phyloP scores from a whole-genome alignment of 2,113 vertebrate genomes.

The Turdus rufiventris region DNA sequence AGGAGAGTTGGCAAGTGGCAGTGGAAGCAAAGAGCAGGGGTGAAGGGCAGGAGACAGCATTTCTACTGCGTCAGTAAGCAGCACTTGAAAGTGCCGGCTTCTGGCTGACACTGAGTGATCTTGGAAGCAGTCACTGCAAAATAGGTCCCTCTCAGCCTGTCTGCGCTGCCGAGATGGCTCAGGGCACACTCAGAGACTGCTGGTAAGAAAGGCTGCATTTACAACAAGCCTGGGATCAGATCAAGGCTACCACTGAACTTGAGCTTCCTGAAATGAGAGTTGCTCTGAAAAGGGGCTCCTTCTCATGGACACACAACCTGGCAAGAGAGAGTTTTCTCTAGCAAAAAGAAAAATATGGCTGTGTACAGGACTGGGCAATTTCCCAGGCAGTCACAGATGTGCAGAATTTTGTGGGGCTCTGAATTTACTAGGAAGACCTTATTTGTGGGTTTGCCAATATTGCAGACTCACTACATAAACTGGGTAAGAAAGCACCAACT shows the following conservation, averaged over 20 bases:
- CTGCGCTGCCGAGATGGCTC: slow-evolving; percentile 29
- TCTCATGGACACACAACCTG: background rate
- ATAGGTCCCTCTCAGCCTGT: slow-evolving; percentile 50
- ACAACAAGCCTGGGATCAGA: slow-evolving; percentile 51
- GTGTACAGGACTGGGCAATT: background rate
- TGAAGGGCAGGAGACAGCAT: slow-evolving; percentile 56
- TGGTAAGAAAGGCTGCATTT: slow-evolving; percentile 61
- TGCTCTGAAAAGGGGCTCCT: slow-evolving; percentile 39
- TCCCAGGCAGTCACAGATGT: slow-evolving; percentile 28
- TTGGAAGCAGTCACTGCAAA: slow-evolving; percentile 49
- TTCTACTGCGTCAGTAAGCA: slow-evolving; percentile 54
- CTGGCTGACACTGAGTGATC: slow-evolving; percentile 50
- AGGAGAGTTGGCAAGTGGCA: slow-evolving; percentile 36
- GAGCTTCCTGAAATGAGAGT: slow-evolving; percentile 42
- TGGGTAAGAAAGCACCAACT: background rate
- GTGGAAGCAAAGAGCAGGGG: slow-evolving; percentile 56
- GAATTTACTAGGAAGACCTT: background rate
- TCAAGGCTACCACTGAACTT: slow-evolving; percentile 50
- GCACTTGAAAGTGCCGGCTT: slow-evolving; percentile 62
- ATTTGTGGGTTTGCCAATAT: background rate
- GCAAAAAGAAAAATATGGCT: background rate
- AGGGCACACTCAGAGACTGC: background rate
- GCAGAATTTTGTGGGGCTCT: background rate
- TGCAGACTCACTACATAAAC: background rate
- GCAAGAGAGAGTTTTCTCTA: background rate